Base-by-base conservation (phyloP, 2,888 invertebrate species). In the Tenthredo scrophulariae region DNA sequence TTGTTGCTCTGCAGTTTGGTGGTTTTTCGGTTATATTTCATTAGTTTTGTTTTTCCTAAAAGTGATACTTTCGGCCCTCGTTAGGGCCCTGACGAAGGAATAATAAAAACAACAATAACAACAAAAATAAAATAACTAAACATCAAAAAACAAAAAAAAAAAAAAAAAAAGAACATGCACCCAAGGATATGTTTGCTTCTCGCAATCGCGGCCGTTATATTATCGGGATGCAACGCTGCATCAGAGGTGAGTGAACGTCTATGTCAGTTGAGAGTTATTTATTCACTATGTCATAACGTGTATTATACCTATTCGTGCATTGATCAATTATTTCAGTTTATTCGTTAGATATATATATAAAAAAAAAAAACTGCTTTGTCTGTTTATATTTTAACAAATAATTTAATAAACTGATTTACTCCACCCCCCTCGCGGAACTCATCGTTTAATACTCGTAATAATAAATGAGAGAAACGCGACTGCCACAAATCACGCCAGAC, bases 131-230 rank as follows among this genome's bases (percentile, higher is more conserved):
- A 33, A 18, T 5, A 67, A 85, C 85, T 96, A 58, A 58, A 58
- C 2, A 58, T 6, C 0, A n/a, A 58, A 18, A 91, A 26, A 26
- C 13, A 26, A 62, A 13, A 26, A 62, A 22, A 26, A 26, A 62
- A 0, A 62, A 26, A 62, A 6, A 29, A 67, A 5, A 18, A 18
- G 5, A 67, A 85, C 85, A 96, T 96, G 96, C 95, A 96, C 95
- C 96, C 96, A 94, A 96, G 96, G 96, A 96, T 96, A 96, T 95
- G 95, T 93, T 94, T 96, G 94, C 94, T 96, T 95, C 94, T 96
- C 95, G 95, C 95, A 94, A 95, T 95, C 95, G 95, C 95, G 94
- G 96, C 95, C 95, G 95, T 96, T 94, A 95, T 96, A 95, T 95
- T 96, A 93, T 94, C 95, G 93, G 96, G 96, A 95, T 96, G 96